Base-by-base conservation (phyloP, 2,113 vertebrate genomes). In the Caloenas nicobarica region DNA sequence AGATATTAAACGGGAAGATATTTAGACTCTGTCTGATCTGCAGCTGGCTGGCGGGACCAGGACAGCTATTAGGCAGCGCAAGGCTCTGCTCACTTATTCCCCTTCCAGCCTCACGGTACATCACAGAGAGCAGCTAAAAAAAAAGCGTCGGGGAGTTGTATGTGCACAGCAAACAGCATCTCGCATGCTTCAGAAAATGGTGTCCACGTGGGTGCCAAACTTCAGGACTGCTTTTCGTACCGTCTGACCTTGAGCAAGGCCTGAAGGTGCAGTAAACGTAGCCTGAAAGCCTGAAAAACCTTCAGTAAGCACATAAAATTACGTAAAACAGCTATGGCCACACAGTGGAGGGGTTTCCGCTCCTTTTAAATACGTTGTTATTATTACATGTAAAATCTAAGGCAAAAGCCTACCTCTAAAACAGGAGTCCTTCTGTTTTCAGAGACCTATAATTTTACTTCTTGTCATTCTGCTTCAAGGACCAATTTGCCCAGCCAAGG, bases 11-110 rank as follows among this genome's bases (percentile, higher is more conserved):
- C 26, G 65, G 22, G 48, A 48, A 81, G 54, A 18, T 29, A 80
- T 7, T 64, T 16, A 83, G 26, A 38, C 16, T 16, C 3, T 0
- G 15, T 7, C 31, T 56, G 54, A 51, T 0, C 1, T 11, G 80
- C 54, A 88, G 58, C 44, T 76, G 60, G 14, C 16, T 72, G 68
- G 53, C 71, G 57, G 50, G 74, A 69, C 79, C 25, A 60, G 34
- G 68, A n/a, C 34, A 48, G 61, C 46, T n/a, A 36, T 2, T 10
- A 68, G 46, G 40, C 5, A 79, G 70, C 3, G 2, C 53, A 5
- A 14, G 36, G 31, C 51, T 40, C 7, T 53, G 80, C 34, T 64
- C 53, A 6, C 23, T 70, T 44, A 40, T 1, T 64, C 14, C 17
- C 40, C 71, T 82, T 40, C 53, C 70, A 88, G 44, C 31, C 51